These are phyloP conservation scores for Drosophila neocordata DNA, from an alignment of 1,140 invertebrate genomes.

Conservation along the genomic window DNA sequence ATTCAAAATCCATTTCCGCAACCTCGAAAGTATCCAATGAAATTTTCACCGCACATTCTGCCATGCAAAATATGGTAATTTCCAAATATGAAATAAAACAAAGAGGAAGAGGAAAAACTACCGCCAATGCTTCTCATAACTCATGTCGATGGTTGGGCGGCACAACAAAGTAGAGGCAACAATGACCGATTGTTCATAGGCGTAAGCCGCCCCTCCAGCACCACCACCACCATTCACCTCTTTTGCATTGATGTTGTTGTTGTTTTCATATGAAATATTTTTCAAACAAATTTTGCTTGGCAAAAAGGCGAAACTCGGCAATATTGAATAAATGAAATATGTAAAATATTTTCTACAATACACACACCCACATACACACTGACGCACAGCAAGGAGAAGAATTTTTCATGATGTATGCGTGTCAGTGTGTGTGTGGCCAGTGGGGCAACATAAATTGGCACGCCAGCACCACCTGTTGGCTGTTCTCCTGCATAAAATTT, in stretches of 20 bases:
- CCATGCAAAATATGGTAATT: slow-evolving; percentile 65
- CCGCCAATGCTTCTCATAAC: slow-evolving; percentile 61
- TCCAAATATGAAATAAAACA: slow-evolving; percentile 48
- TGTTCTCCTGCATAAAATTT: slow-evolving; percentile 59
- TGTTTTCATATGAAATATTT: slow-evolving; percentile 31
- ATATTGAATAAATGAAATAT: slow-evolving; percentile 78
- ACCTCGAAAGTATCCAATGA: slow-evolving; percentile 39
- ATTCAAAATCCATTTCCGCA: slow-evolving; percentile 73
- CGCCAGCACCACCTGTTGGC: slow-evolving; percentile 73
- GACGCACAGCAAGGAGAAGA: slow-evolving; percentile 4
- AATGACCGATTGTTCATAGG: slow-evolving; percentile 55
- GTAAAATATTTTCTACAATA: slow-evolving; percentile 62
- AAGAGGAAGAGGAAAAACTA: slow-evolving; percentile 4
- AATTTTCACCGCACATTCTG: slow-evolving; percentile 23
- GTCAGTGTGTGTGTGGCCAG: slow-evolving; percentile 33
- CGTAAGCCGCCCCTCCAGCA: not conserved
- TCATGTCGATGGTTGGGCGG: slow-evolving; percentile 44
- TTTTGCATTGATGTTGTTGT: not conserved
- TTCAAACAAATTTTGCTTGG: slow-evolving; percentile 20
- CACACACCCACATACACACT: slow-evolving; percentile 32
- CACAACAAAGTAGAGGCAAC: slow-evolving; percentile 27
- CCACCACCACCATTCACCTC: not conserved
- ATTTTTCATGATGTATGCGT: slow-evolving; percentile 57
- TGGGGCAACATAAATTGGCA: slow-evolving; percentile 73
- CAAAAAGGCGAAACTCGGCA: slow-evolving; percentile 41